Conservation (phyloP, 2,888 invertebrate genomes). For the Lutraria lutraria region DNA sequence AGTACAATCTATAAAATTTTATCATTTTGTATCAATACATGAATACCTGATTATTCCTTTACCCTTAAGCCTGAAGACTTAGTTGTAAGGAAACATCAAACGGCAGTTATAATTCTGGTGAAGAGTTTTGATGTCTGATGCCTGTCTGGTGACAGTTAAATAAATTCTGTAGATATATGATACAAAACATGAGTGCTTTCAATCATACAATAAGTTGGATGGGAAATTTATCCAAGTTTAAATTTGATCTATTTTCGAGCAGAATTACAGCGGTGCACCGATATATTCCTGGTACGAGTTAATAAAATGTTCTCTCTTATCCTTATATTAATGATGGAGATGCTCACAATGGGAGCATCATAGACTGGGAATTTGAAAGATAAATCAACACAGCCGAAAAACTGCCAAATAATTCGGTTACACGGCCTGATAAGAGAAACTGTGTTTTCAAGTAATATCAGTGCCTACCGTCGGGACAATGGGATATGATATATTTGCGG, state of each 20-base stretch:
- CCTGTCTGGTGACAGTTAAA: slow-evolving; percentile 7
- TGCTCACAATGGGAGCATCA: neutral
- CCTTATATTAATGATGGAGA: neutral
- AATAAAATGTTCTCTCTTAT: neutral
- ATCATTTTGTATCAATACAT: neutral
- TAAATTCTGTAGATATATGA: slow-evolving; percentile 8
- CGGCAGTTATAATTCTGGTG: neutral
- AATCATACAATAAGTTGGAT: neutral
- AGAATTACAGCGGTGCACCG: neutral
- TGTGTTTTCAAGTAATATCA: neutral
- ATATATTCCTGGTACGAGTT: neutral
- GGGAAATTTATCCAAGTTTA: neutral
- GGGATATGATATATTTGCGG: neutral
- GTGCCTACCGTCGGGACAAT: neutral
- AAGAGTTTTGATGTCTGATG: neutral
- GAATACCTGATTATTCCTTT: neutral
- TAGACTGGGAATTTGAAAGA: neutral
- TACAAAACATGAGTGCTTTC: neutral
- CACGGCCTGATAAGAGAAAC: neutral
- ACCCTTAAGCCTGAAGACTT: neutral
- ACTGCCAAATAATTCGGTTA: neutral
- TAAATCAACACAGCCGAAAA: slow-evolving; percentile 1
- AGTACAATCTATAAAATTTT: neutral
- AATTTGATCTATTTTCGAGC: neutral
- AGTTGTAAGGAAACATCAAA: neutral